A percentile compares a stretch with the other conserved stretches of the same genome.
phyloP scores from a whole-genome alignment of 2,888 invertebrate genomes.

The Chrysomela aeneicollis region DNA sequence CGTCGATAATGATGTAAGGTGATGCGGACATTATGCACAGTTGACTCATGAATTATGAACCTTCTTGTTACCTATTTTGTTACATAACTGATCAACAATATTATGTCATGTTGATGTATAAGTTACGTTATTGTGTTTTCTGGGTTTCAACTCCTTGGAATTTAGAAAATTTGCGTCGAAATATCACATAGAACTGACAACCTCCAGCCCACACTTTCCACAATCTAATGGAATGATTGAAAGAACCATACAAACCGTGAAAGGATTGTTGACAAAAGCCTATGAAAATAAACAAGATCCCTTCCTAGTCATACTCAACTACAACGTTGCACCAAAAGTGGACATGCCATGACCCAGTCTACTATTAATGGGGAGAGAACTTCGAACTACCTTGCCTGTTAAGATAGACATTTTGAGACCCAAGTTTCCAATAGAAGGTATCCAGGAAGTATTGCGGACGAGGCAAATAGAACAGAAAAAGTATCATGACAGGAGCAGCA shows the following conservation, averaged over 20 bases:
- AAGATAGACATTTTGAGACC: background rate
- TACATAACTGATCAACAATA: no score
- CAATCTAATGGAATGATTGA: background rate
- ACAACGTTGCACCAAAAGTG: background rate
- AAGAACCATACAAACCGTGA: background rate
- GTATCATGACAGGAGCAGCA: background rate
- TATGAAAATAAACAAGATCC: background rate
- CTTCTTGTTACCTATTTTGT: no score
- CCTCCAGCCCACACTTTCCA: background rate
- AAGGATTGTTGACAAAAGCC: background rate
- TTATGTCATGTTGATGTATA: no score
- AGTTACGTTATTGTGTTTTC: no score
- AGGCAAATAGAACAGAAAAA: background rate
- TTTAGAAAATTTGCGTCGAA: background rate
- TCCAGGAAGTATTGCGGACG: background rate
- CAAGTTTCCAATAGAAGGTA: background rate
- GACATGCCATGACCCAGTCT: background rate
- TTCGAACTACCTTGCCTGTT: background rate
- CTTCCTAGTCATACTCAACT: slow-evolving; percentile 8
- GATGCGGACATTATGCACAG: no score
- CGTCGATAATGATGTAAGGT: no score
- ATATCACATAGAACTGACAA: background rate
- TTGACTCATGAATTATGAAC: no score
- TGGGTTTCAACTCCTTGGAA: background rate
- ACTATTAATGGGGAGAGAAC: background rate